Conservation (phyloP, 2,113 vertebrate genomes). For the Regulus satrapa region DNA sequence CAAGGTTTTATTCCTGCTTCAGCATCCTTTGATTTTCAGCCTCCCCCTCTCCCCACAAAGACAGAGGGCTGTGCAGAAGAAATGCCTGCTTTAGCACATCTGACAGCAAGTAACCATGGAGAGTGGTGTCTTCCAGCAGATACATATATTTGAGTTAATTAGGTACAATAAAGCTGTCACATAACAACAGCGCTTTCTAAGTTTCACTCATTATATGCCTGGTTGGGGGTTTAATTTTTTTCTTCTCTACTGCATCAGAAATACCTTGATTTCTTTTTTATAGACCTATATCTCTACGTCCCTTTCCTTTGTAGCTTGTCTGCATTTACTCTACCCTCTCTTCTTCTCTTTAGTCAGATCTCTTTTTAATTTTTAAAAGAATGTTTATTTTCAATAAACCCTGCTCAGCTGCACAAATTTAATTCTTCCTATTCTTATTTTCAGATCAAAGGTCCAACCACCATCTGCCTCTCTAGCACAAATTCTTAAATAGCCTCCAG, state of each 20-base stretch:
- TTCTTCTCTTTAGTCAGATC: not conserved
- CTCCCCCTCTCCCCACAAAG: not conserved
- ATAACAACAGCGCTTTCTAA: not conserved
- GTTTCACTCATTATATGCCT: slow-evolving; percentile 25
- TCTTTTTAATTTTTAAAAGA: not conserved
- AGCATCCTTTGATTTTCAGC: not conserved
- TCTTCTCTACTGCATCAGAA: not conserved
- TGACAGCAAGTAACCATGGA: not conserved
- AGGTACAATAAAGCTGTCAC: slow-evolving; percentile 51
- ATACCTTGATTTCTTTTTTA: not conserved
- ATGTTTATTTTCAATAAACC: slow-evolving; percentile 31
- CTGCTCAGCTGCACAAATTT: not conserved
- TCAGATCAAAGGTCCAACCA: slow-evolving; percentile 9
- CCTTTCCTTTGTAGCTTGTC: not conserved
- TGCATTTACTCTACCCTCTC: not conserved
- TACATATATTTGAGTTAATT: slow-evolving; percentile 42
- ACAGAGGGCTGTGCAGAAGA: not conserved
- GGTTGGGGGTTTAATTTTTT: slow-evolving; percentile 10
- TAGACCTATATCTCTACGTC: not conserved
- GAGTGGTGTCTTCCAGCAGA: slow-evolving; percentile 1
- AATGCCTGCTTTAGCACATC: not conserved
- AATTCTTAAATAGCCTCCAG: slow-evolving; percentile 14
- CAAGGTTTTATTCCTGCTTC: not conserved
- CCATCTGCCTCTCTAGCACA: slow-evolving; percentile 5
- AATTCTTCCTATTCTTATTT: not conserved